These are phyloP conservation scores for Scleropages formosus DNA, from an alignment of 2,797 vertebrate species.

Conservation along the genomic window DNA sequence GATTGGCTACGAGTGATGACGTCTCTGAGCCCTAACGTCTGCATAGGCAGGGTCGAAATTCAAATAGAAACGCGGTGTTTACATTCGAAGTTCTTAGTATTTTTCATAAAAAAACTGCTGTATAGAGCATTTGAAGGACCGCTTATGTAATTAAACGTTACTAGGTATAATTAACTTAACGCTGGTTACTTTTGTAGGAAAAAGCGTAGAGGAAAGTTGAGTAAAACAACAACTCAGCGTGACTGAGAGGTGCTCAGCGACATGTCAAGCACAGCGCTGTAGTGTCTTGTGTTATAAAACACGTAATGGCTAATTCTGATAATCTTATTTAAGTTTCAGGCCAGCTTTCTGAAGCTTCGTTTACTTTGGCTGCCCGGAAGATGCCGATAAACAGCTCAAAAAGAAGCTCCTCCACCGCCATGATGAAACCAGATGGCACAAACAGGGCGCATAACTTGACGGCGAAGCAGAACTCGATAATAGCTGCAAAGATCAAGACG, in stretches of 20 bases:
- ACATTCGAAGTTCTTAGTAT: not conserved
- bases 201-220: too few species aligned
- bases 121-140: too few species aligned
- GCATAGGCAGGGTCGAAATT: not conserved
- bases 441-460: conserved; percentile 43
- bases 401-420: not conserved
- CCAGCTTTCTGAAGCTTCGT: not conserved
- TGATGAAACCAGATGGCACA: not conserved
- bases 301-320: too few species aligned
- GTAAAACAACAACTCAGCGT: too few species aligned
- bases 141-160: too few species aligned
- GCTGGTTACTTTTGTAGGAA: not conserved
- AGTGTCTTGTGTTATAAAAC: too few species aligned
- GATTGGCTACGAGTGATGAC: conserved; percentile 5
- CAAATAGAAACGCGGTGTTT: not conserved
- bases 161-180: not conserved
- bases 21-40: not conserved
- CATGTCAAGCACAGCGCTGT: too few species aligned
- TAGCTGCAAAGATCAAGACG: conserved; percentile 68
- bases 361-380: not conserved
- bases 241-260: too few species aligned
- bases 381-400: conserved; percentile 1
- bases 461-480: conserved; percentile 49
- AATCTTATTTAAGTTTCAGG: too few species aligned
- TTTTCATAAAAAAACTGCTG: too few species aligned